phyloP scores from a whole-genome alignment of 1,140 invertebrate species.

The Bombus pascuorum region DNA sequence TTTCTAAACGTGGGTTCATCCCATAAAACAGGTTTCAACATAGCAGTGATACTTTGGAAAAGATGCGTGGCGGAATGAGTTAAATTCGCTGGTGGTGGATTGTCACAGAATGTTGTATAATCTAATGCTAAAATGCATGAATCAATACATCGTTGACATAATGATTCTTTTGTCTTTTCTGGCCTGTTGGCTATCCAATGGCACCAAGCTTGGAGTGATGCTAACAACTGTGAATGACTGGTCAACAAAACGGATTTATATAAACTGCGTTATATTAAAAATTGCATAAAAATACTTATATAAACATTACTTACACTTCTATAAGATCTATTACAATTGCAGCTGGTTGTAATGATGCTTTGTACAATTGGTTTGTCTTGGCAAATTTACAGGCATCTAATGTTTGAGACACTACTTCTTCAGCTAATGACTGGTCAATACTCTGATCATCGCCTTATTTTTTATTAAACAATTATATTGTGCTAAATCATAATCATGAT shows the following conservation, averaged over 20 bases:
- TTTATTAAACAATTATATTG: conserved; percentile 1
- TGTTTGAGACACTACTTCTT: conserved; percentile 74
- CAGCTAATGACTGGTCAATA: conserved; percentile 68
- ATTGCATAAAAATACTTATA: neutral
- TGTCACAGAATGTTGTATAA: conserved; percentile 59
- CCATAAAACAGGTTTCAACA: conserved; percentile 84
- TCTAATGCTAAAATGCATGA: conserved; percentile 75
- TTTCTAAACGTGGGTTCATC: conserved; percentile 80
- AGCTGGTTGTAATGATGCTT: conserved; percentile 74
- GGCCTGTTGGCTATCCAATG: conserved; percentile 83
- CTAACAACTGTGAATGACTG: conserved; percentile 88
- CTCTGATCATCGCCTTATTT: conserved; percentile 68
- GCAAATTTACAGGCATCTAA: conserved; percentile 78
- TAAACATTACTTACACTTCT: conserved; percentile 79
- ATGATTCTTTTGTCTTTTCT: conserved; percentile 73
- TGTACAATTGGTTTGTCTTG: conserved; percentile 74
- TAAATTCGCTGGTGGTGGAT: conserved; percentile 81
- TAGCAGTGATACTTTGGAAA: conserved; percentile 83
- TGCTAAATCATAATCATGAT: neutral
- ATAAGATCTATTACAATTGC: conserved; percentile 76
- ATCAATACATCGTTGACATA: conserved; percentile 75
- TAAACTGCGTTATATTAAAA: neutral
- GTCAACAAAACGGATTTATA: conserved; percentile 4
- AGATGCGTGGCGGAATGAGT: conserved; percentile 85
- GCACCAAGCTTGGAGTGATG: conserved; percentile 86